phyloP scores from a whole-genome alignment of 2,113 vertebrate genomes.

The Todiramphus saurophagus region DNA sequence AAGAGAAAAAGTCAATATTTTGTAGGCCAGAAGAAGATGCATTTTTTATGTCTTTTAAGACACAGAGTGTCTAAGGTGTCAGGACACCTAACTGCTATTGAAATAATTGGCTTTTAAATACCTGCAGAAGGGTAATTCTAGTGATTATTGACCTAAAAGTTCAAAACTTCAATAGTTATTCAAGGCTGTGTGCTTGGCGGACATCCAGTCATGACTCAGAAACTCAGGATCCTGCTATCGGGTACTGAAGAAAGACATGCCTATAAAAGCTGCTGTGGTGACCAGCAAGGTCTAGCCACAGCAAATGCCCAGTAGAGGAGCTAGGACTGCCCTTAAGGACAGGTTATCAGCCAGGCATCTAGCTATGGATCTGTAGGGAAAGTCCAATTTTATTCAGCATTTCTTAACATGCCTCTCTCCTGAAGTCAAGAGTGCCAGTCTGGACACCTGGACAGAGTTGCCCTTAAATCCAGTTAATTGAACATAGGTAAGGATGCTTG shows the following conservation, averaged over 20 bases:
- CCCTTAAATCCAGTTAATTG: background rate
- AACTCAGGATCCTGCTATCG: background rate
- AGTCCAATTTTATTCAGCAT: background rate
- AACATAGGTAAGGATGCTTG: fast-evolving
- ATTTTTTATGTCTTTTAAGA: background rate
- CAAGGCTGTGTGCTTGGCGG: too few relatives aligned
- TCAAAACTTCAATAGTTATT: background rate
- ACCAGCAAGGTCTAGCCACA: background rate
- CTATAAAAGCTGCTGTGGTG: background rate
- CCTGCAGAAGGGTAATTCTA: background rate
- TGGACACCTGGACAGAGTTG: background rate
- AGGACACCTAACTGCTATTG: background rate
- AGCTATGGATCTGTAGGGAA: background rate
- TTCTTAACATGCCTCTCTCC: background rate
- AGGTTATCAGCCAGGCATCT: background rate
- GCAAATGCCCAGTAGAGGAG: background rate
- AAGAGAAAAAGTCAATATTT: background rate
- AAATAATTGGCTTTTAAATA: background rate
- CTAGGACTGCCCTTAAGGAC: background rate
- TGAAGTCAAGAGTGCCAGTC: background rate
- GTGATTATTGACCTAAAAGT: background rate
- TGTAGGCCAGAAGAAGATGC: background rate
- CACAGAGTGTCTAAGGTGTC: background rate
- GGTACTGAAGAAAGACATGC: background rate
- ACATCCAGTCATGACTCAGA: background rate